Percentiles rank a stretch among this genome's conserved stretches.
Evolutionary conservation across 1,140 invertebrate genomes (phyloP).

Genomic region (Drosophila pectinifera): DNA sequence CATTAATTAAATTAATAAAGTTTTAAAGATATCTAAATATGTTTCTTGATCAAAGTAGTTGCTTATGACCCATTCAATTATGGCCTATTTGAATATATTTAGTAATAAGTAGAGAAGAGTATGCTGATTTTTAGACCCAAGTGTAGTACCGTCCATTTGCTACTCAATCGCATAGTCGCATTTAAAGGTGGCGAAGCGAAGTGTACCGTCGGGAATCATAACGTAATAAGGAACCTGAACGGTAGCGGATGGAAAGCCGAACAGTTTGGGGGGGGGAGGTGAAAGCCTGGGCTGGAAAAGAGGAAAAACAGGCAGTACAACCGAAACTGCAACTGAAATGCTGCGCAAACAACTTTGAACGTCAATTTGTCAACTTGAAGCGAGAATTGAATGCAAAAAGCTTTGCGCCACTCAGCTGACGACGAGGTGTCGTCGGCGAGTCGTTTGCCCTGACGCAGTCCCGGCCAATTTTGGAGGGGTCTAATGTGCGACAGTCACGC

Average conservation of each 20-base stretch:
- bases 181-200: slow-evolving; percentile 58
- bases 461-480: slow-evolving; percentile 58
- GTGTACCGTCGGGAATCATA: slow-evolving; percentile 63
- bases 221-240: slow-evolving; percentile 77
- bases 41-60: too few species aligned
- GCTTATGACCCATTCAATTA: too few species aligned
- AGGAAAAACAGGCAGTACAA: slow-evolving; percentile 62
- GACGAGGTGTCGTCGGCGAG: slow-evolving; percentile 17
- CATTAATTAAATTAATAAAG: too few species aligned
- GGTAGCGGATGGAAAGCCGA: slow-evolving; percentile 27
- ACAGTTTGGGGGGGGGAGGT: neutral
- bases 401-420: slow-evolving; percentile 64
- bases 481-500: slow-evolving; percentile 50
- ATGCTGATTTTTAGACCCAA: slow-evolving; percentile 11
- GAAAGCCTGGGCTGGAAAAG: slow-evolving; percentile 14
- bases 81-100: too few species aligned
- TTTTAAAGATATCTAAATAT: too few species aligned
- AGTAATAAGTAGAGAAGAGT: too few species aligned
- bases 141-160: slow-evolving; percentile 34
- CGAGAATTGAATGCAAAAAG: slow-evolving; percentile 82
- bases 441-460: slow-evolving; percentile 64
- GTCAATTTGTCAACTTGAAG: slow-evolving; percentile 81
- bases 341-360: slow-evolving; percentile 83
- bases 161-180: slow-evolving; percentile 34
- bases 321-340: slow-evolving; percentile 79